A percentile compares a stretch with the other conserved stretches of the same genome.
Evolutionary conservation across 2,888 invertebrate species (phyloP).

Genomic region (Nematopogon swammerdamellus): DNA sequence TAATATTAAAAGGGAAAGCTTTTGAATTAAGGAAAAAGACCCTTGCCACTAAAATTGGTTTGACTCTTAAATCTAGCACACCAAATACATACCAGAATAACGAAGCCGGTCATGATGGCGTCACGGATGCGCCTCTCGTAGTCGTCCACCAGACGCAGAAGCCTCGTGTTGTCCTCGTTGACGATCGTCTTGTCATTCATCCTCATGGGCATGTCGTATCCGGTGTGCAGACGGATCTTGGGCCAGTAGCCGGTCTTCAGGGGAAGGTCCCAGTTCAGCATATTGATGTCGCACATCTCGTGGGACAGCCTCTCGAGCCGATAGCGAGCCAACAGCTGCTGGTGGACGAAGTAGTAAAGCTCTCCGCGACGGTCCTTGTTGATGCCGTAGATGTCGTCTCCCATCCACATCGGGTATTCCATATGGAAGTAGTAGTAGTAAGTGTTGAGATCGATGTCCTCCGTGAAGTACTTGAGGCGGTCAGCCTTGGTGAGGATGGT

Average conservation of each 20-base stretch:
- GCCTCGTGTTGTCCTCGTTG: slow-evolving; percentile 13
- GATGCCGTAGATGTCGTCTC: slow-evolving; percentile 46
- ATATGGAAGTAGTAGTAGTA: slow-evolving; percentile 67
- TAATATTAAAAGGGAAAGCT: no score
- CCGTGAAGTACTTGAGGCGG: slow-evolving; percentile 66
- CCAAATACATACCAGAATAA: slow-evolving; percentile 39
- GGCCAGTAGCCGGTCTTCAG: slow-evolving; percentile 57
- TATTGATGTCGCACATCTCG: slow-evolving; percentile 44
- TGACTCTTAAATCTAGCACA: no score
- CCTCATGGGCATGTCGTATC: slow-evolving; percentile 55
- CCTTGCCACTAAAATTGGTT: no score
- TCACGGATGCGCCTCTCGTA: slow-evolving; percentile 52
- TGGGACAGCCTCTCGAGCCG: slow-evolving; percentile 49
- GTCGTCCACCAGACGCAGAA: slow-evolving; percentile 24
- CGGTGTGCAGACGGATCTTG: slow-evolving; percentile 53
- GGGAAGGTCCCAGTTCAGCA: slow-evolving; percentile 39
- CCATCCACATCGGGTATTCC: slow-evolving; percentile 69
- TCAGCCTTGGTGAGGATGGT: slow-evolving; percentile 58
- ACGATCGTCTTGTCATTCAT: slow-evolving; percentile 29
- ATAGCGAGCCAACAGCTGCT: slow-evolving; percentile 62
- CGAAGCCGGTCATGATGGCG: slow-evolving; percentile 34
- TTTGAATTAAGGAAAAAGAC: no score
- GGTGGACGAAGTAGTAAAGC: slow-evolving; percentile 56
- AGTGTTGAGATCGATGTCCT: slow-evolving; percentile 74
- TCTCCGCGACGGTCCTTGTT: slow-evolving; percentile 54